These are phyloP conservation scores for Phyto melanocephala DNA, from an alignment of 2,888 invertebrate genomes.

Conservation along the genomic window DNA sequence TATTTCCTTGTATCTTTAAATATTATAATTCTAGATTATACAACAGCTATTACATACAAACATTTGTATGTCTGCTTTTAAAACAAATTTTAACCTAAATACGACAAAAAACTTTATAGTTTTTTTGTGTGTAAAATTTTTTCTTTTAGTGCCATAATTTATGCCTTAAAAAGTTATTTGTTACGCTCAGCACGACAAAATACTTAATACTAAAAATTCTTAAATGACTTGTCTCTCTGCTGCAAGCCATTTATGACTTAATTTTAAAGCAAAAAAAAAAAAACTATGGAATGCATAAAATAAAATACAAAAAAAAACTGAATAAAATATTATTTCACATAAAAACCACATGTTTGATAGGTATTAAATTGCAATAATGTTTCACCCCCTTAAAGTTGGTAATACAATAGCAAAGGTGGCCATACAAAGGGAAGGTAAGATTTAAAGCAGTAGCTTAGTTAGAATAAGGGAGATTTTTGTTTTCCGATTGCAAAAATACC, in stretches of 20 bases:
- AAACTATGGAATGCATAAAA: constrained; percentile 30
- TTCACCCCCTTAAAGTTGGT: constrained; percentile 70
- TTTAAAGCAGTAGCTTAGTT: neutral
- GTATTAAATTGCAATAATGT: constrained; percentile 75
- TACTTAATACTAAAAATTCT: constrained; percentile 5
- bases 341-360: constrained; percentile 72
- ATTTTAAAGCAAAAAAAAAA: constrained; percentile 21
- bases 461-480: neutral
- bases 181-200: constrained; percentile 40
- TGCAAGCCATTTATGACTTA: constrained; percentile 44
- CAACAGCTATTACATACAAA: too few relatives aligned
- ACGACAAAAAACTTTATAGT: neutral
- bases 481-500: too few relatives aligned
- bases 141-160: neutral
- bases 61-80: neutral
- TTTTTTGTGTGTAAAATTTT: too few relatives aligned
- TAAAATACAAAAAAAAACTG: constrained; percentile 67
- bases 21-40: too few relatives aligned
- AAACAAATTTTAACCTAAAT: constrained; percentile 30
- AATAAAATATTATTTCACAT: constrained; percentile 62
- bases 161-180: constrained; percentile 21
- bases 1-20: too few relatives aligned
- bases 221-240: constrained; percentile 27
- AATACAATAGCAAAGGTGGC: constrained; percentile 61
- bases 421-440: neutral